Evolutionary conservation across 2,888 invertebrate genomes (phyloP), one percentile per base, ranked within the genome.

Genomic region (Zeuzera pyrina): DNA sequence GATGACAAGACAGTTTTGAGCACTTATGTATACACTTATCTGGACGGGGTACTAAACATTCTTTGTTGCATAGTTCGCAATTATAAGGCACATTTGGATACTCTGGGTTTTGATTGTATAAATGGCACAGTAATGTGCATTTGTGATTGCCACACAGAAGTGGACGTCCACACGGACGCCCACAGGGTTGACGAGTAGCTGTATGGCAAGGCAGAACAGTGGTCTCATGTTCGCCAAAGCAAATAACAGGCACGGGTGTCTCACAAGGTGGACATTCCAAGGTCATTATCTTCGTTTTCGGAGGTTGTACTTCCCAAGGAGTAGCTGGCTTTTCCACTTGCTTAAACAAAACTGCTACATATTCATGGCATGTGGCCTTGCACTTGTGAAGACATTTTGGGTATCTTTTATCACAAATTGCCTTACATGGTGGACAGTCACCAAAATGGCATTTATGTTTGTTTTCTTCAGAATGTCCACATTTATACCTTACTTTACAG

Each of bases 401-500:
- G 39, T 79, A 74, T 7, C 43, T 33, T 44, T 90, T 86, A 6
- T 84, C 83, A 63, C 97, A 97, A 22, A 87, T 76, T 50, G 93
- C 91, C 38, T 79, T 85, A 58, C 97, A 97, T 0, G 91, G 88
- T 1, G 95, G 92, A 58, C 95, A 96, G 16, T 89, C 87, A 1
- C 91, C 92, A 50, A 91, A 91, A 61, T 96, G 95, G 55, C 95
- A 96, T 29, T 78, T 83, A 64, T 95, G 95, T 10, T 85, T 85
- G 44, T 91, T 89, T 36, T 91, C 87, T 38, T 85, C 79, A 3
- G 81, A 58, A 63, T 97, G 97, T 48, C 95, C 93, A 70, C 97
- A 97, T 58, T 91, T 90, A 2, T 94, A 89, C 19, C 92, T 90
- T 28, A 89, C 85, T 88, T 84, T 88, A 72, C 96, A 97, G 0